Percentiles rank a stretch among this genome's conserved stretches.
Conservation (phyloP, 2,113 vertebrate genomes). For the Centropus bengalensis region DNA sequence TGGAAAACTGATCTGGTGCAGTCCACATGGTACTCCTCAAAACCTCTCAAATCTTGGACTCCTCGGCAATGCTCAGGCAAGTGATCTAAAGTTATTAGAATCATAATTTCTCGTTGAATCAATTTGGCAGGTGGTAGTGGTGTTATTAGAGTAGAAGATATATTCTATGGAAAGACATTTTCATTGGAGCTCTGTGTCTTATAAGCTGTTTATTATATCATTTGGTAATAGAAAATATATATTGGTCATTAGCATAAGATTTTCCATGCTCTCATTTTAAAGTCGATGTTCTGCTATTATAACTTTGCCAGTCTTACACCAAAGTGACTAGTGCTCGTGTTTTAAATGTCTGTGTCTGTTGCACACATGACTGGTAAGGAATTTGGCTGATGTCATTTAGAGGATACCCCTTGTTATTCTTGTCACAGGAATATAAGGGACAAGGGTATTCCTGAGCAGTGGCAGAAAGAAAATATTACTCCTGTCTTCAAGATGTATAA, state of each 20-base stretch:
- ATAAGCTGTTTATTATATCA: background rate
- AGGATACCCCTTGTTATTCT: background rate
- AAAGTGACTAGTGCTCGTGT: background rate
- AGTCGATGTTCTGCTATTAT: background rate
- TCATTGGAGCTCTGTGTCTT: background rate
- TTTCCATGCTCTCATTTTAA: background rate
- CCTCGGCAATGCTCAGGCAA: background rate
- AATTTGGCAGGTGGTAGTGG: accelerated
- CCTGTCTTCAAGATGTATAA: background rate
- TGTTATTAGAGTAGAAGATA: background rate
- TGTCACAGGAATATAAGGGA: background rate
- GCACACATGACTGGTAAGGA: background rate
- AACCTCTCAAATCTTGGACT: background rate
- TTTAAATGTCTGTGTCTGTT: background rate
- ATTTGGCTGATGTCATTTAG: background rate
- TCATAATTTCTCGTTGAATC: background rate
- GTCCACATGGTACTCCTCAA: background rate
- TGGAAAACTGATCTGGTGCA: background rate
- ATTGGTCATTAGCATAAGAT: background rate
- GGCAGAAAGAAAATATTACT: background rate
- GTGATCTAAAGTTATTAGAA: background rate
- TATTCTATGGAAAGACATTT: background rate
- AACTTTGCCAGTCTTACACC: background rate
- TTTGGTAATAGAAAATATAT: background rate
- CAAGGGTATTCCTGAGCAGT: background rate